Percentiles rank a stretch among this genome's conserved stretches.
phyloP scores from a whole-genome alignment of 2,113 vertebrate genomes.

The Dendropsophus ebraccatus region DNA sequence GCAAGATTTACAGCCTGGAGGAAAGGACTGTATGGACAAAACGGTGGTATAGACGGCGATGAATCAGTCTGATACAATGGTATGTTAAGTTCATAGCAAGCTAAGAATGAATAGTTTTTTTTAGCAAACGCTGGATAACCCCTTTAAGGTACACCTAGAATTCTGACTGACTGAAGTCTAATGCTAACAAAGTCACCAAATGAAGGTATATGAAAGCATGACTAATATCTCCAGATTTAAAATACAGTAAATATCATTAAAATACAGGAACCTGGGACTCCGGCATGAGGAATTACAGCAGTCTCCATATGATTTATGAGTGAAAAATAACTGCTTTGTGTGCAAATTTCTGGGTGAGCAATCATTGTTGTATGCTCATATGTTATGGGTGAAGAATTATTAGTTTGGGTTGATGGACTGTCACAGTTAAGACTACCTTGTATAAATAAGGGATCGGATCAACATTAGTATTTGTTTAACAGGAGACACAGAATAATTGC shows the following conservation, averaged over 20 bases:
- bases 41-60: no score
- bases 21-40: no score
- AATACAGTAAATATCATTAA: conserved; percentile 32
- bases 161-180: not conserved
- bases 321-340: conserved; percentile 26
- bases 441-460: conserved; percentile 13
- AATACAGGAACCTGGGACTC: conserved; percentile 22
- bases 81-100: no score
- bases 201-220: not conserved
- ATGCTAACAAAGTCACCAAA: not conserved
- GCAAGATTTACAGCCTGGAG: no score
- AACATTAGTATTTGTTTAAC: conserved; percentile 6
- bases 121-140: no score
- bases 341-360: conserved; percentile 23
- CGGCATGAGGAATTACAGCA: conserved; percentile 11
- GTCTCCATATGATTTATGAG: conserved; percentile 32
- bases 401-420: not conserved
- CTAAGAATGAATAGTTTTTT: no score
- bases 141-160: not conserved
- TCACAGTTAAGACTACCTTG: not conserved
- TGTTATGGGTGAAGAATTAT: conserved; percentile 24
- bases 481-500: conserved; percentile 7
- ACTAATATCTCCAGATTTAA: conserved; percentile 10
- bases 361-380: not conserved
- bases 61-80: no score